A percentile compares a stretch with the other conserved stretches of the same genome.
Conservation (phyloP, 2,113 vertebrate species). For the Pongo pygmaeus region DNA sequence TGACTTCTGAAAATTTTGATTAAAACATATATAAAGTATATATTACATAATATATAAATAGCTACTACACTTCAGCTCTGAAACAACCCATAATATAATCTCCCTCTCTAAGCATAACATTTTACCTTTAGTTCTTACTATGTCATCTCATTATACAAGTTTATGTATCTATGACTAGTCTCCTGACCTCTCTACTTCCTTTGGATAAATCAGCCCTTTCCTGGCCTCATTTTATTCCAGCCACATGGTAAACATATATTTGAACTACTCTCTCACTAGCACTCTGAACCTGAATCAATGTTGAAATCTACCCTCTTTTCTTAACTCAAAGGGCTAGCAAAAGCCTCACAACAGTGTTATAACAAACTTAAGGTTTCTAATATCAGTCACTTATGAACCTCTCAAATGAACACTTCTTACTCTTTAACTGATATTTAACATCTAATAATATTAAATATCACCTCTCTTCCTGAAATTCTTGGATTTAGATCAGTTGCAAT, state of each 20-base stretch:
- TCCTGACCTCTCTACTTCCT: background rate
- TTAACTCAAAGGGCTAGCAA: background rate
- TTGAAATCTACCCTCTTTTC: background rate
- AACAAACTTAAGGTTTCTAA: background rate
- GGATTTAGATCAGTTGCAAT: background rate
- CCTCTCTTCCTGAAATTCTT: conserved; percentile 33
- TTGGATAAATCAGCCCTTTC: background rate
- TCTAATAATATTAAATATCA: background rate
- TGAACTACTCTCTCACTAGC: background rate
- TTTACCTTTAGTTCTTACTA: background rate
- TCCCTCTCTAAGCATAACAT: background rate
- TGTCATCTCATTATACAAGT: background rate
- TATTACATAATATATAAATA: background rate
- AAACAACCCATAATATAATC: background rate
- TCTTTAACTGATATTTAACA: conserved; percentile 35
- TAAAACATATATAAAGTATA: background rate
- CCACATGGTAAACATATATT: background rate
- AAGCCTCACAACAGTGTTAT: background rate
- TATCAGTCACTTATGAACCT: background rate
- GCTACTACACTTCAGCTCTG: background rate
- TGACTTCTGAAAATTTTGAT: conserved; percentile 19
- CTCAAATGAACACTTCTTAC: background rate
- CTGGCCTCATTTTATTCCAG: background rate
- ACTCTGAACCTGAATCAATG: background rate
- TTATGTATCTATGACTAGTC: background rate